These are phyloP conservation scores for Hyperopisus bebe DNA, from an alignment of 2,113 vertebrate species.

Conservation along the genomic window DNA sequence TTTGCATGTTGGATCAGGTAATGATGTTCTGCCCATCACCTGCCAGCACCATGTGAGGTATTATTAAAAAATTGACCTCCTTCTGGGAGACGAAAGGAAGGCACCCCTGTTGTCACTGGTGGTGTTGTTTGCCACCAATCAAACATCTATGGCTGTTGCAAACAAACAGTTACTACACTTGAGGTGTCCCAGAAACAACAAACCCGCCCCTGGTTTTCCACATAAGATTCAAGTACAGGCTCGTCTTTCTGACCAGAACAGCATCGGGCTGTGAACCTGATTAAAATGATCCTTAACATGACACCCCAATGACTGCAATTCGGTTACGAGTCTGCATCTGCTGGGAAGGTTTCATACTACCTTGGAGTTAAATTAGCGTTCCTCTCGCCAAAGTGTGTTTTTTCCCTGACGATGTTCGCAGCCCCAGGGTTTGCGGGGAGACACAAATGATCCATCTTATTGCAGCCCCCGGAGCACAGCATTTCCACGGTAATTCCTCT, in stretches of 20 bases:
- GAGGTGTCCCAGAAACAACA: background rate
- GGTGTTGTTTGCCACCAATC: background rate
- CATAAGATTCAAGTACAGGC: background rate
- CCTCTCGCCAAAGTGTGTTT: background rate
- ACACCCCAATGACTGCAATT: background rate
- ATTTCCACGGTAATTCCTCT: slow-evolving; percentile 26
- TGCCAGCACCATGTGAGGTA: background rate
- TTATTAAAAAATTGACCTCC: background rate
- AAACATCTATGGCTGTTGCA: background rate
- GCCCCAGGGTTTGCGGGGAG: slow-evolving; percentile 11
- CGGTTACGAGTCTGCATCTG: background rate
- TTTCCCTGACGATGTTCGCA: background rate
- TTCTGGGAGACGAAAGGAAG: background rate
- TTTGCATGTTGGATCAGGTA: background rate
- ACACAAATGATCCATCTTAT: slow-evolving; percentile 23
- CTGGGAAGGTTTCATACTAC: background rate
- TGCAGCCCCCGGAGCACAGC: slow-evolving; percentile 4
- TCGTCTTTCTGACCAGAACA: background rate
- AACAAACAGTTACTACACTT: background rate
- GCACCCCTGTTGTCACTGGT: background rate
- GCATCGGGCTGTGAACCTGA: background rate
- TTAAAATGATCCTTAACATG: background rate
- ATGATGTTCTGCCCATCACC: background rate
- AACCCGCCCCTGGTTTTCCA: background rate
- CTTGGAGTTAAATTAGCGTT: background rate